Conservation (phyloP, 2,888 invertebrate species). For the Caenorhabditis sinica region DNA sequence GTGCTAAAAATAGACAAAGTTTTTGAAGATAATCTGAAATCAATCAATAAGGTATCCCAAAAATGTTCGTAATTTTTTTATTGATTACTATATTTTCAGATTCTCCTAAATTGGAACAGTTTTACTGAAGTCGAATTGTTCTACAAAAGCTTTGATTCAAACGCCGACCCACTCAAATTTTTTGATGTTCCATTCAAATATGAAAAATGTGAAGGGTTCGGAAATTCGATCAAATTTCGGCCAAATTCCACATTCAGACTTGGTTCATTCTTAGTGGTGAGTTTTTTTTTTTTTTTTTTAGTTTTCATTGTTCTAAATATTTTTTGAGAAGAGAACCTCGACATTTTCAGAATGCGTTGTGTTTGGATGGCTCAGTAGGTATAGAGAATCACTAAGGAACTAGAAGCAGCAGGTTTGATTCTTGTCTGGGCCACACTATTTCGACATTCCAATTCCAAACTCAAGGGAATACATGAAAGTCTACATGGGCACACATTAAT, state of each 20-base stretch:
- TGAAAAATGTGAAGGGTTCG: neutral
- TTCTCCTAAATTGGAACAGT: neutral
- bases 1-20: neutral
- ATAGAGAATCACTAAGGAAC: too few relatives aligned
- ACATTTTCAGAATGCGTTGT: neutral
- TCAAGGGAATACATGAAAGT: too few relatives aligned
- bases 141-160: neutral
- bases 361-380: too few relatives aligned
- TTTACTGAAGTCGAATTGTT: neutral
- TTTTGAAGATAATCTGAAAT: neutral
- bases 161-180: neutral
- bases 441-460: too few relatives aligned
- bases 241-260: neutral
- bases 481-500: too few relatives aligned
- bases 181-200: neutral
- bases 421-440: too few relatives aligned
- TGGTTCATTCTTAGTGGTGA: neutral
- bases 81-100: neutral
- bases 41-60: neutral
- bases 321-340: neutral
- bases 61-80: neutral
- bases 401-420: too few relatives aligned
- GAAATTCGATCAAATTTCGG: neutral
- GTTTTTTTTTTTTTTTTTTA: too few relatives aligned
- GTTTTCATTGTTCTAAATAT: neutral